A percentile compares a stretch with the other conserved stretches of the same genome.
phyloP scores from a whole-genome alignment of 2,888 invertebrate genomes.

The Stratiomys singularior region DNA sequence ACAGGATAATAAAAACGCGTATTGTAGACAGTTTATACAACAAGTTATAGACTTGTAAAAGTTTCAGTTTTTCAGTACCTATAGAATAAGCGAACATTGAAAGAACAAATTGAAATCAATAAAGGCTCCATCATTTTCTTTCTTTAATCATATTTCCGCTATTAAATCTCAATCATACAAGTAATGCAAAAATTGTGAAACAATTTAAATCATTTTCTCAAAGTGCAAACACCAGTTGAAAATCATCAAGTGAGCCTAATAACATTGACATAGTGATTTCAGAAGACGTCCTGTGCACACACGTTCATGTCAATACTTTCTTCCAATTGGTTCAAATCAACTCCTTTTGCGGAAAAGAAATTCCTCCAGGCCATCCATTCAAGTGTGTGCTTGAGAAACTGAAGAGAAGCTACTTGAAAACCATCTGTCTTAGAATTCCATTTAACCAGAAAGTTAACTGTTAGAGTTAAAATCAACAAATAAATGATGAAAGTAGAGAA shows the following conservation, averaged over 20 bases:
- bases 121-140: no score
- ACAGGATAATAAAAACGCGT: neutral
- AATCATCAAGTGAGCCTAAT: neutral
- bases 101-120: neutral
- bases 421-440: constrained; percentile 4
- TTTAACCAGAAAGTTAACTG: neutral
- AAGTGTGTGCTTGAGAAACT: no score
- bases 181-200: no score
- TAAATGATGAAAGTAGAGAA: neutral
- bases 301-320: no score
- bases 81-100: neutral
- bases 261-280: neutral
- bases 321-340: no score
- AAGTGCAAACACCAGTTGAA: neutral
- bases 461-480: constrained; percentile 25
- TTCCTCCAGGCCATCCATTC: no score
- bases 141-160: no score
- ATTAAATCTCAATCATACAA: no score
- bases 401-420: neutral
- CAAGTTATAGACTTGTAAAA: neutral
- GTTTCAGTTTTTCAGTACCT: neutral
- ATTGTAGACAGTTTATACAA: neutral
- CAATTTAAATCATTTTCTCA: neutral
- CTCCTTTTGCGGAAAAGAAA: no score
- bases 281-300: no score